Evolutionary conservation across 2,888 invertebrate genomes (phyloP), one percentile per base, ranked within the genome.

Genomic region (Euzophera pinguis): DNA sequence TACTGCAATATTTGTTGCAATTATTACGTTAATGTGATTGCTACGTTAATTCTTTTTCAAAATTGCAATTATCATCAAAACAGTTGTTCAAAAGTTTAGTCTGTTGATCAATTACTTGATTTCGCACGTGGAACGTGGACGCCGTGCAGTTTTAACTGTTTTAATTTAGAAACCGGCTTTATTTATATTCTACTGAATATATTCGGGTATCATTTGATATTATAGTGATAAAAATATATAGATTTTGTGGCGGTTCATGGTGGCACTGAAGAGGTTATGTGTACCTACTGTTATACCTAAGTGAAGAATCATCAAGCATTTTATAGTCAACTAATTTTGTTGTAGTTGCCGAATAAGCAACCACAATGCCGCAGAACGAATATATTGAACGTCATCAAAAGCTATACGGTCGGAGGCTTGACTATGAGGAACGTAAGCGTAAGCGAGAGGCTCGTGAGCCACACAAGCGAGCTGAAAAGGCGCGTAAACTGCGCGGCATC

Each of bases 381-480:
- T 98, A 99, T 84, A 99, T 99, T 90, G 99, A 99, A 73, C 94
- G 99, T 60, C 98, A 98, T 84, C 95, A 96, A 77, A 99, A 99
- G 85, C 93, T 99, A 35, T 95, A 98, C 91, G 99, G 99, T 75
- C 93, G 98, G 69, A 94, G 99, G 59, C 93, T 99, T 58, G 99
- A 99, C 91, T 97, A 99, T 93, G 98, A 99, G 87, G 99, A 99
- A 83, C 92, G 97, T 57, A 97, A 97, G 84, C 92, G 99, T 34
- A 99, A 99, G 88, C 95, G 95, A 69, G 98, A 98, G 83, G 99
- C 98, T 3, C 95, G 99, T 65, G 95, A 95, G 77, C 98, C 97
- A 1, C 98, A 99, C 81, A 96, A 96, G 73, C 92, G 96, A 43
- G 95, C 99, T 0, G 94, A 96, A 67, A 96, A 96, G 72, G 99